Base-by-base conservation (phyloP, 2,888 invertebrate genomes). In the Phorcus lineatus region DNA sequence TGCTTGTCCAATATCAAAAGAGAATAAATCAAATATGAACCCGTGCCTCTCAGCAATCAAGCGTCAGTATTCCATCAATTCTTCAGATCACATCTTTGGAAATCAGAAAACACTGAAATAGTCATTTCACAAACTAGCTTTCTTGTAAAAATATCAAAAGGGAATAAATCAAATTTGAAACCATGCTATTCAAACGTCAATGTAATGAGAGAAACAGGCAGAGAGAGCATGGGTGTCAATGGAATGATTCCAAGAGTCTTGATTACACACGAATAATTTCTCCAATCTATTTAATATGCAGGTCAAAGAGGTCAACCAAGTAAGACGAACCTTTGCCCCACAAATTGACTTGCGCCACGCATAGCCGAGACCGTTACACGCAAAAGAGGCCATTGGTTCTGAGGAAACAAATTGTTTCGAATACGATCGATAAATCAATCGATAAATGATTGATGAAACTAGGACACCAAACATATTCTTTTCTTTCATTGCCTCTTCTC, bases 261-360 rank as follows among this genome's bases (percentile, higher is more conserved):
- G 40, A 40, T 36, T 36, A 70, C 62, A 62, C 62, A 28, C 28
- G 28, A 28, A 28, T 24, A 28, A 62, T 62, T 28, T 28, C 36
- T 70, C 19, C 70, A 36, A 70, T 70, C 70, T 70, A 70, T 70
- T 70, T 70, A 70, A 70, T 70, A 70, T 70, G 70, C 40, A 70
- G 19, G 70, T 40, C 70, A 31, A 1, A 13, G 36, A 70, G 70
- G 70, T 40, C 70, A 70, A 36, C 36, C 70, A 17, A n/a, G 31
- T 70, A 28, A 36, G 70, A 7, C n/a, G 31, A 19, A n/a, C 36
- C 70, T 40, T 36, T 6, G 70, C 28, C 70, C 70, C 19, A 19
- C 31, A 70, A 70, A 70, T 70, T 70, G 70, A 70, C 70, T 70
- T 70, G 70, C 36, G 40, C 70, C 40, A 70, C 70, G 70, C 70